Conservation (phyloP, 2,113 vertebrate genomes). For the Polypterus senegalus region DNA sequence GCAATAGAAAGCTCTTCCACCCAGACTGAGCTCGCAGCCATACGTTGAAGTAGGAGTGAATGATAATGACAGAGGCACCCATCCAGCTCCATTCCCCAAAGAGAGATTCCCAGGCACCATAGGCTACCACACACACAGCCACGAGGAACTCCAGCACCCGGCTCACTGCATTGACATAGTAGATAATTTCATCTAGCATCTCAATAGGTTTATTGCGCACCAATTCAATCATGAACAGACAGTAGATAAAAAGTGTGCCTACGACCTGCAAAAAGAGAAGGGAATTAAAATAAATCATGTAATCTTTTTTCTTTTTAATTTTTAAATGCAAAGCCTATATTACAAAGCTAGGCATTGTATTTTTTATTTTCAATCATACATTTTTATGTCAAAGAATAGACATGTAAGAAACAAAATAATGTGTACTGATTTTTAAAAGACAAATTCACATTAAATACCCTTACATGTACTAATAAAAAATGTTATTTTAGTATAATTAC, state of each 20-base stretch:
- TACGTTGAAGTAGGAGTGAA: conserved; percentile 78
- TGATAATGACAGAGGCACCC: conserved; percentile 67
- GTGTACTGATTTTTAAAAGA: too few relatives aligned
- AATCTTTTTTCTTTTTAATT: too few relatives aligned
- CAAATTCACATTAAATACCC: too few relatives aligned
- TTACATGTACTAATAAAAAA: too few relatives aligned
- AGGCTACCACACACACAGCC: conserved; percentile 70
- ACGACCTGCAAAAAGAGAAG: conserved; percentile 41
- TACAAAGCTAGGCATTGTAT: too few relatives aligned
- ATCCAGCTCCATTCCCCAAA: conserved; percentile 80
- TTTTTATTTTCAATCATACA: too few relatives aligned
- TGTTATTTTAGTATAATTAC: too few relatives aligned
- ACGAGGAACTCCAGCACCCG: conserved; percentile 71
- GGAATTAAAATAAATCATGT: not conserved
- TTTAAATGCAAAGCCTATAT: too few relatives aligned
- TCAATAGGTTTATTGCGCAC: conserved; percentile 48
- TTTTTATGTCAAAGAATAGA: too few relatives aligned
- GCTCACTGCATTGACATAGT: conserved; percentile 63
- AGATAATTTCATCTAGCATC: conserved; percentile 68
- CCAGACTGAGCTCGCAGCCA: conserved; percentile 71
- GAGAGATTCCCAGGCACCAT: conserved; percentile 67
- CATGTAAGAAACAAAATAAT: too few relatives aligned
- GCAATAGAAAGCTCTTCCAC: conserved; percentile 70
- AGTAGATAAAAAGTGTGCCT: conserved; percentile 69
- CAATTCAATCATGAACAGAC: conserved; percentile 66